Percentiles rank a stretch among this genome's conserved stretches.
These are phyloP conservation scores for Anabas testudineus DNA, from an alignment of 2,797 vertebrate species.

Conservation along the genomic window DNA sequence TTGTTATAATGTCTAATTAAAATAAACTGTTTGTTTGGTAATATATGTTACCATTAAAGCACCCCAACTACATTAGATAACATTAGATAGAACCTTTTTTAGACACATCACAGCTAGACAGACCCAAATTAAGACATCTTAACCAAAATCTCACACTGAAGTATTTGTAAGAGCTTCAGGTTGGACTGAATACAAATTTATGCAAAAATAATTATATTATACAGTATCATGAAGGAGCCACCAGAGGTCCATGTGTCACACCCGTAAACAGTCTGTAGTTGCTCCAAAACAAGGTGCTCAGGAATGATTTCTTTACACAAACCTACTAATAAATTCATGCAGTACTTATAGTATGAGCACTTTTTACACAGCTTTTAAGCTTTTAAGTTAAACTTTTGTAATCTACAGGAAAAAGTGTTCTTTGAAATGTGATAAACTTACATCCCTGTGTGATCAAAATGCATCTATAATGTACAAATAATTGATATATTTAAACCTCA, in stretches of 20 bases:
- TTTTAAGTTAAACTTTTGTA: too few species aligned
- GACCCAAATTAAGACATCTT: not conserved
- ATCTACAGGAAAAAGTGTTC: too few species aligned
- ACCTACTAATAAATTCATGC: too few species aligned
- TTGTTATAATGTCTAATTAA: not conserved
- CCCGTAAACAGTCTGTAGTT: not conserved
- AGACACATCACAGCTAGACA: not conserved
- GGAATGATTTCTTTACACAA: not conserved
- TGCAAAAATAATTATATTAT: not conserved
- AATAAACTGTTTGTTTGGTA: not conserved
- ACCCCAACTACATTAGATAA: not conserved
- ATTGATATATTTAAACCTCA: too few species aligned
- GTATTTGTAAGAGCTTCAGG: not conserved
- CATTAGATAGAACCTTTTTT: not conserved
- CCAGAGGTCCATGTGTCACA: conserved; percentile 54
- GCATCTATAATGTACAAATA: too few species aligned
- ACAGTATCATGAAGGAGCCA: conserved; percentile 47
- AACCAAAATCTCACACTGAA: not conserved
- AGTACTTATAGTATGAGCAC: too few species aligned
- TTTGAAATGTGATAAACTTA: too few species aligned
- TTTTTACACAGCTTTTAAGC: too few species aligned
- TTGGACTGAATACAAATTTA: not conserved
- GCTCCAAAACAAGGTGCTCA: not conserved
- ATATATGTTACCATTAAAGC: not conserved
- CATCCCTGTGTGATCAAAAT: too few species aligned